These are phyloP conservation scores for Rhingia campestris DNA, from an alignment of 2,888 invertebrate genomes.

Conservation along the genomic window DNA sequence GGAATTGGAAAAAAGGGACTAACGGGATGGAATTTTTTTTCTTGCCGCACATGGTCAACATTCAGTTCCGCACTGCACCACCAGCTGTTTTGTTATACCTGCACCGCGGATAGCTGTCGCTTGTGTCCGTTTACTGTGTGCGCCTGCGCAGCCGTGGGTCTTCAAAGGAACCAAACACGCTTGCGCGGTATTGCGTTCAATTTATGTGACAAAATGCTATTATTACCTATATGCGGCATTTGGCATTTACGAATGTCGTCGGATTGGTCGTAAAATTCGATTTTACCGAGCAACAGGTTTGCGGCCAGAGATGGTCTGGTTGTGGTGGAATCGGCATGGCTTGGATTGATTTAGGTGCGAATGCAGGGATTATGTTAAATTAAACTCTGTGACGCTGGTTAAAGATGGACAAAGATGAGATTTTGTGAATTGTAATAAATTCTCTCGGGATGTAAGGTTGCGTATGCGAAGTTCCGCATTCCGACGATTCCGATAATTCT, in stretches of 20 bases:
- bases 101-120: not conserved
- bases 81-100: conserved; percentile 53
- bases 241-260: conserved; percentile 39
- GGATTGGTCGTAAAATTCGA: conserved; percentile 66
- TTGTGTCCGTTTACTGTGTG: not conserved
- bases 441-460: conserved; percentile 58
- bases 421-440: conserved; percentile 60
- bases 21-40: conserved; percentile 58
- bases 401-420: conserved; percentile 36
- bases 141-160: not conserved
- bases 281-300: conserved; percentile 70
- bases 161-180: conserved; percentile 55
- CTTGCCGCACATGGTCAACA: conserved; percentile 64
- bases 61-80: conserved; percentile 52
- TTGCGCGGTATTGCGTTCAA: conserved; percentile 32
- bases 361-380: conserved; percentile 72
- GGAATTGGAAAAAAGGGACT: conserved; percentile 68
- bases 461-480: conserved; percentile 66
- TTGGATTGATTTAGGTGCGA: conserved; percentile 72
- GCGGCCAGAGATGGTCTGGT: not conserved
- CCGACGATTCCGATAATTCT: conserved; percentile 42
- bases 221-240: conserved; percentile 55
- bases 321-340: conserved; percentile 16
- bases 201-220: conserved; percentile 74
- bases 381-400: conserved; percentile 38